phyloP scores from a whole-genome alignment of 2,888 invertebrate species.

The Polyommatus iphigenia region DNA sequence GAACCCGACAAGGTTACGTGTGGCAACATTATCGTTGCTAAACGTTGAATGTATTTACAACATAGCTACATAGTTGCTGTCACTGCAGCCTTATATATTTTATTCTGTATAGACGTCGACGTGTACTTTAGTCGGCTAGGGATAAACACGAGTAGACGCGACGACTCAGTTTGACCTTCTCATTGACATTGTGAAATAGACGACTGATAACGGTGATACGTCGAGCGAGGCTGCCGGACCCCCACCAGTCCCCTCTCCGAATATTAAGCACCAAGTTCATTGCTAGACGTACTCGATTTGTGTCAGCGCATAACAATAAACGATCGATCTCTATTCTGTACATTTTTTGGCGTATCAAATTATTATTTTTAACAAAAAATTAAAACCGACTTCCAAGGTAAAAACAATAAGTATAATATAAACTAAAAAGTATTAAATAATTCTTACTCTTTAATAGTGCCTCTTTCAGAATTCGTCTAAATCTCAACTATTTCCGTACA shows the following conservation, averaged over 20 bases:
- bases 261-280: constrained; percentile 54
- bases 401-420: no score
- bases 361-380: no score
- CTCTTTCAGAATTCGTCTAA: no score
- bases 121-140: constrained; percentile 13
- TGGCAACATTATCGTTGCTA: constrained; percentile 79
- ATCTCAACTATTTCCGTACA: no score
- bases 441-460: no score
- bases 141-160: constrained; percentile 56
- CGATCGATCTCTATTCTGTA: not conserved
- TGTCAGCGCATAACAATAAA: constrained; percentile 31
- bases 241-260: constrained; percentile 64
- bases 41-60: constrained; percentile 77
- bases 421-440: no score
- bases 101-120: constrained; percentile 33
- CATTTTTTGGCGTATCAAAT: not conserved
- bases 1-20: constrained; percentile 79
- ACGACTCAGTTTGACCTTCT: constrained; percentile 78
- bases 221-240: constrained; percentile 73
- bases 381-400: no score
- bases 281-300: constrained; percentile 47
- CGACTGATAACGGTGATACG: constrained; percentile 75
- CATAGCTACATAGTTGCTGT: constrained; percentile 72
- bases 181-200: constrained; percentile 81
- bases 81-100: constrained; percentile 54